Evolutionary conservation across 23 tunicate species (phyloP).

Genomic region (Ciona savignyi): DNA sequence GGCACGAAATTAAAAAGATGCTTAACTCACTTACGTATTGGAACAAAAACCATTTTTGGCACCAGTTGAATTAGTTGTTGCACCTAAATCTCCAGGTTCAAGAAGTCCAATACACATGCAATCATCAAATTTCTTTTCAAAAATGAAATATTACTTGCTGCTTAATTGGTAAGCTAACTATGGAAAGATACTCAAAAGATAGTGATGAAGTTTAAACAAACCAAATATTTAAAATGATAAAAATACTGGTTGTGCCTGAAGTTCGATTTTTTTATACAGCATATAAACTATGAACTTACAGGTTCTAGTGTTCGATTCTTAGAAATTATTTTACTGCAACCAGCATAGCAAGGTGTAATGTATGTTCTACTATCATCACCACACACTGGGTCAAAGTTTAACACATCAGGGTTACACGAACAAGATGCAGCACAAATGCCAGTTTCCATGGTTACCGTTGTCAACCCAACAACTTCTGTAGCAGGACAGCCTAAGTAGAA

Average conservation of each 20-base stretch:
- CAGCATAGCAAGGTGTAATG: slow-evolving; percentile 23
- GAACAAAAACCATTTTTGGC: slow-evolving; percentile 16
- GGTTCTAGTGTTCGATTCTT: not conserved
- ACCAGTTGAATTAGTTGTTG: not conserved
- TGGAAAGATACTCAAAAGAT: too few relatives aligned
- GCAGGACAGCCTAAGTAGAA: slow-evolving; percentile 20
- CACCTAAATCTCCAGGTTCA: not conserved
- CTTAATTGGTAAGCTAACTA: too few relatives aligned
- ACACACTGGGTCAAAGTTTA: slow-evolving; percentile 23
- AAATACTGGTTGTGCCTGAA: too few relatives aligned
- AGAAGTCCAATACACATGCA: not conserved
- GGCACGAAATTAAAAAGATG: too few relatives aligned
- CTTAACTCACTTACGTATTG: slow-evolving; percentile 15
- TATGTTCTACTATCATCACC: slow-evolving; percentile 25
- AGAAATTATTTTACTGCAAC: slow-evolving; percentile 5
- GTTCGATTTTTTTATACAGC: too few relatives aligned
- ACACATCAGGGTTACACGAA: not conserved
- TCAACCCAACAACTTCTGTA: slow-evolving; percentile 11
- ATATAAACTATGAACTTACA: too few relatives aligned
- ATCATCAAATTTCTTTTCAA: not conserved
- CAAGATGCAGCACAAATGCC: slow-evolving; percentile 6
- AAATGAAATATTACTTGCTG: too few relatives aligned
- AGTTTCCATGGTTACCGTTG: not conserved
- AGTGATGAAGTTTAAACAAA: too few relatives aligned
- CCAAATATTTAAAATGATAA: too few relatives aligned